phyloP scores from a whole-genome alignment of 1,140 invertebrate genomes.

The Halyomorpha halys region DNA sequence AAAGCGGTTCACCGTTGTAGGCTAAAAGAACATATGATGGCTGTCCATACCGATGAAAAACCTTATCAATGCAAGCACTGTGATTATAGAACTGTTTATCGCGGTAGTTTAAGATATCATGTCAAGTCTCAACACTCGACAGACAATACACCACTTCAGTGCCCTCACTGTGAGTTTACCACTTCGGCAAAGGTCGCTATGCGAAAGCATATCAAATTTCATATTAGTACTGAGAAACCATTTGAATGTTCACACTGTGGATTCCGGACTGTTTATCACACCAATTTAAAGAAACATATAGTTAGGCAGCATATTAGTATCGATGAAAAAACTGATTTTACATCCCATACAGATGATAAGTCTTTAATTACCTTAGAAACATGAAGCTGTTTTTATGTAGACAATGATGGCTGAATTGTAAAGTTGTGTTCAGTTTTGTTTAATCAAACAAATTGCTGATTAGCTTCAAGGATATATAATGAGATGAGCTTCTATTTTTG shows the following conservation, averaged over 20 bases:
- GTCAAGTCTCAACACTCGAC: neutral
- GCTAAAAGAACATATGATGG: neutral
- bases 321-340: too few species aligned
- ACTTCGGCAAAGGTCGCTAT: neutral
- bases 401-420: too few species aligned
- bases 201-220: neutral
- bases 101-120: neutral
- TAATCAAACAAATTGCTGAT: too few species aligned
- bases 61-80: neutral
- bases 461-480: too few species aligned
- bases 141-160: neutral
- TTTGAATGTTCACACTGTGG: neutral
- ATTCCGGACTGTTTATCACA: neutral
- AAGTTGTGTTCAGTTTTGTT: too few species aligned
- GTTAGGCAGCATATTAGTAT: neutral
- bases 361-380: too few species aligned
- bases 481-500: too few species aligned
- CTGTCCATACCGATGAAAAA: neutral
- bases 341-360: too few species aligned
- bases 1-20: neutral
- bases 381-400: too few species aligned
- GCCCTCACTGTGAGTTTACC: neutral
- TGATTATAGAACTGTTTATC: conserved; percentile 1
- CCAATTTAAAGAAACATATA: neutral
- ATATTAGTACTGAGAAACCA: neutral